Evolutionary conservation across 2,797 vertebrate species (phyloP), one percentile per base, ranked within the genome.

Genomic region (Sebastes iracundus): DNA sequence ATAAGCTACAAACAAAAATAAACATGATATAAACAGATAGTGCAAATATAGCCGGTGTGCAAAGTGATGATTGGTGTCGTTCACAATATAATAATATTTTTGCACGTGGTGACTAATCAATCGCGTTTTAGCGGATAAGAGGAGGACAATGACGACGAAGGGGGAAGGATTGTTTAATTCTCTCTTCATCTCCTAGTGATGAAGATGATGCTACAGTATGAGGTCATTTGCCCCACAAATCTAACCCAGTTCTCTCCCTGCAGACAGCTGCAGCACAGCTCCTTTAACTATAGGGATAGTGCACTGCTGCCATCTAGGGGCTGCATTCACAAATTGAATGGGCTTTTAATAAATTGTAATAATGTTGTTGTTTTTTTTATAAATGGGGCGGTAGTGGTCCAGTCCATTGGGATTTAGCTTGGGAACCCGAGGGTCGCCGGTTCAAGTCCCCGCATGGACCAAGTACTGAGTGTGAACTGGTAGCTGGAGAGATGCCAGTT

Each of bases 201-300:
- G 88, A 93, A 85, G 90, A 92, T 69, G 92, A 93, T 90, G 86
- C 80, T 90, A 79, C 53, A 76, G 69, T 67, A 93, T 94, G 94
- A 94, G 91, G 90, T 94, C 91, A 94, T 93, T 93, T 91, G 89
- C 79, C 87, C 93, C 89, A 90, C 85, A 92, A 93, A 90, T 87
- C 72, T 88, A 93, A 92, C 87, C 88, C 86, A 90, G 63, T 90
- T 91, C 88, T 87, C 42, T 38, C 35, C 30, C 77, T 73, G 16
- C 46, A 20, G 61, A 78, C 76, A 86, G 86, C 81, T 76, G 79
- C 80, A 56, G 73, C 72, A 33, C 46, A 4, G 56, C 5, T 4
- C 5, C 12, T 10, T 8, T 2, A 7, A 23, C 8, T 5, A 38
- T 4, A 38, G 12, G 3, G 2, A 13, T 42, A 8, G 55, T 22